Base-by-base conservation (phyloP, 2,797 vertebrate genomes). In the Coranthus polyacanthus region DNA sequence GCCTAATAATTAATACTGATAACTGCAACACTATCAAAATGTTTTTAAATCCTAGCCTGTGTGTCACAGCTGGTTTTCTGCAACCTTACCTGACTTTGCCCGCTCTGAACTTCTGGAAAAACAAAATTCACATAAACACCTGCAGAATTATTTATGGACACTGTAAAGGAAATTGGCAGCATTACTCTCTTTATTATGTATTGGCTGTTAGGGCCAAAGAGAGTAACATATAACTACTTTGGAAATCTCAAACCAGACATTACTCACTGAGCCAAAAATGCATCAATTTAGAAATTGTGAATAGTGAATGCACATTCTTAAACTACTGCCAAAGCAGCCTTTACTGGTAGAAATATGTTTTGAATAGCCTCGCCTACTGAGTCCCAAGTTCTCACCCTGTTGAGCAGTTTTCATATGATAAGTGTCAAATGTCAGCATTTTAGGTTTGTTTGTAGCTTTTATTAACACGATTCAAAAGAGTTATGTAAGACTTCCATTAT, bases 401-500 rank as follows among this genome's bases (percentile, higher is more conserved):
- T 63, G 54, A 64, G 29, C 36, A 55, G 32, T n/a, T 50, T 52
- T 69, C 24, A 47, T 8, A 52, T 62, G 52, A 75, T 59, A 46
- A 69, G 78, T 66, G 44, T 67, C 53, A 78, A 60, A 79, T 75
- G 51, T 71, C 49, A 72, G 15, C 68, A 50, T 51, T 58, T 60
- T 61, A 55, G 80, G 68, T 76, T 45, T 54, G 37, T 69, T 36
- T 45, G 24, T 20, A 77, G 49, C 24, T 65, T 78, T 76, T 51
- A 76, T 72, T 68, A 57, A 71, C 34, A 70, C 67, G 26, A 79
- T 78, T 56, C 60, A 71, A 52, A 63, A 22, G 21, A 54, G 26
- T 79, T 76, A 61, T 78, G 82, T 58, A 72, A 79, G 68, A 83
- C 61, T 68, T 72, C 60, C 57, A 58, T 78, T 61, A 62, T 63